Percentiles rank a stretch among this genome's conserved stretches.
Conservation (phyloP, 2,113 vertebrate species). For the Hipposideros armiger region DNA sequence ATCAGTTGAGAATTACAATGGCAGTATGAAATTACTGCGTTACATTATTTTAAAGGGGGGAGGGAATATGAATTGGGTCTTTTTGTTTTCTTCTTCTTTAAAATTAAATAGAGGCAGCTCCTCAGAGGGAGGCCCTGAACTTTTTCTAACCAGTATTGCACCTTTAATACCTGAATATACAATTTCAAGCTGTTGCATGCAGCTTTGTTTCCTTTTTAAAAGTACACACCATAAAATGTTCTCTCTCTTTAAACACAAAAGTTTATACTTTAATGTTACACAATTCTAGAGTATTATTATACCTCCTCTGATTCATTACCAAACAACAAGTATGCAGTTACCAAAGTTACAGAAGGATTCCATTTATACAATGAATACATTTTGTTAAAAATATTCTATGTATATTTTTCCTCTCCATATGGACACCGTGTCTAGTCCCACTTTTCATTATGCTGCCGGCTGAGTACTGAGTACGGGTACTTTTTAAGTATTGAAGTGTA, state of each 20-base stretch:
- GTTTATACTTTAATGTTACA: slow-evolving; percentile 91
- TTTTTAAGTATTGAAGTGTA: slow-evolving; percentile 99
- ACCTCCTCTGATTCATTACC: slow-evolving; percentile 90
- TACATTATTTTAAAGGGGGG: slow-evolving; percentile 38
- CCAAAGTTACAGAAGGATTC: slow-evolving; percentile 93
- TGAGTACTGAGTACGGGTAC: slow-evolving; percentile 99
- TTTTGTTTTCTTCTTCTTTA: slow-evolving; percentile 7
- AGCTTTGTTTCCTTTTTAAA: slow-evolving; percentile 87
- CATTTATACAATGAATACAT: slow-evolving; percentile 92
- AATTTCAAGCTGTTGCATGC: slow-evolving; percentile 91
- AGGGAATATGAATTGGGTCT: slow-evolving; percentile 28
- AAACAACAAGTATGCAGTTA: slow-evolving; percentile 91
- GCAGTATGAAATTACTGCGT: slow-evolving; percentile 37
- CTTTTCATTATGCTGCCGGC: slow-evolving; percentile 99
- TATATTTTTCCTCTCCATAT: slow-evolving; percentile 96
- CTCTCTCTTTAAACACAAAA: slow-evolving; percentile 87
- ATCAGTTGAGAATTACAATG: background rate
- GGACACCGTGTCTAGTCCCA: slow-evolving; percentile 98
- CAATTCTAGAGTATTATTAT: slow-evolving; percentile 91
- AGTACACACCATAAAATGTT: slow-evolving; percentile 88
- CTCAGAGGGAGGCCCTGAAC: slow-evolving; percentile 81
- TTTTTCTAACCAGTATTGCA: slow-evolving; percentile 92
- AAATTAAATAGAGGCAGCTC: slow-evolving; percentile 63
- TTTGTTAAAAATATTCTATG: slow-evolving; percentile 92
- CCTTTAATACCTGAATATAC: slow-evolving; percentile 93